phyloP scores from a whole-genome alignment of 2,113 vertebrate genomes.

The Cololabis saira region DNA sequence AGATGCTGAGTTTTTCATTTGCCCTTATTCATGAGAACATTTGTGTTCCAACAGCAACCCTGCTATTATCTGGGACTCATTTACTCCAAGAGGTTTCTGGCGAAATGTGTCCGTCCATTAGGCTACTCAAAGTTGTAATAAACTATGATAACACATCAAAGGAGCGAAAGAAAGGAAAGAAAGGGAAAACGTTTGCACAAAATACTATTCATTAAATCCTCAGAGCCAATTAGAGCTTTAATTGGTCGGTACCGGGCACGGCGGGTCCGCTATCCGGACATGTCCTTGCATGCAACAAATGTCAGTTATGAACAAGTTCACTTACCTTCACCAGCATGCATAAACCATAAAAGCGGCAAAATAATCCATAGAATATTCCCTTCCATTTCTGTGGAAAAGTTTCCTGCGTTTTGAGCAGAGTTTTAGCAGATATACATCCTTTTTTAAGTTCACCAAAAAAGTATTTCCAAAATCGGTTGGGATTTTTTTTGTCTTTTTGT shows the following conservation, averaged over 20 bases:
- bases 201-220: too few species aligned
- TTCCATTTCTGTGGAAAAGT: constrained; percentile 83
- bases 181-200: too few species aligned
- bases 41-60: too few species aligned
- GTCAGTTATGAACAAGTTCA: not conserved
- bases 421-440: constrained; percentile 85
- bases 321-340: constrained; percentile 78
- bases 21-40: too few species aligned
- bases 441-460: constrained; percentile 67
- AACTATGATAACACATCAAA: too few species aligned
- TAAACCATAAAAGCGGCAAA: constrained; percentile 73
- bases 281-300: constrained; percentile 7
- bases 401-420: constrained; percentile 75
- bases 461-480: constrained; percentile 66
- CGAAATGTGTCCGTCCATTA: too few species aligned
- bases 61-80: too few species aligned
- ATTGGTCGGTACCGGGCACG: not conserved
- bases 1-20: too few species aligned
- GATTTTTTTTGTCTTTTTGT: constrained; percentile 10
- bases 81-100: too few species aligned
- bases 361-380: constrained; percentile 85
- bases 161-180: too few species aligned
- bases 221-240: not conserved
- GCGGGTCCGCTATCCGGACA: constrained; percentile 28
- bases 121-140: too few species aligned